phyloP scores from a whole-genome alignment of 2,888 invertebrate species.

The Tetragnatha montana region DNA sequence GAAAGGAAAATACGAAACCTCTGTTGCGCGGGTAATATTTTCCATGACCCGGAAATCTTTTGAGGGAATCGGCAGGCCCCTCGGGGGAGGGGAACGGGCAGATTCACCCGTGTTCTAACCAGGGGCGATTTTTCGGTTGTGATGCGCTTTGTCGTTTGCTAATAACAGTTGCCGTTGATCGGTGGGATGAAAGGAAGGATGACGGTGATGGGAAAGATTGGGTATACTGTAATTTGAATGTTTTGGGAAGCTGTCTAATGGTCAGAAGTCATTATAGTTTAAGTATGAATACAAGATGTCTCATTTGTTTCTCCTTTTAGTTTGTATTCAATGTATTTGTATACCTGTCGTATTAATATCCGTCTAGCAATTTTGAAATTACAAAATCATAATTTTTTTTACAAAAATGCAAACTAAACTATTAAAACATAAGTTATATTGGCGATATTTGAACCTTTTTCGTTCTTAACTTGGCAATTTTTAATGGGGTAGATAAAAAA shows the following conservation, averaged over 20 bases:
- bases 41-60: slow-evolving; percentile 70
- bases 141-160: background rate
- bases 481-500: no score
- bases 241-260: background rate
- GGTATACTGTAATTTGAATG: background rate
- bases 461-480: no score
- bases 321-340: no score
- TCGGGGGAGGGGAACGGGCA: slow-evolving; percentile 6
- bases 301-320: no score
- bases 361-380: no score
- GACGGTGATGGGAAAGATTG: background rate
- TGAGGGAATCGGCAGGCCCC: slow-evolving; percentile 41
- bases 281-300: no score
- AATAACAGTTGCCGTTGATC: background rate
- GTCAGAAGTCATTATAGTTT: no score
- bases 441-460: no score
- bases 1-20: slow-evolving; percentile 56
- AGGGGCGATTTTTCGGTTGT: background rate
- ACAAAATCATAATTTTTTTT: no score
- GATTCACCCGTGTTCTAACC: background rate
- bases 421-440: no score
- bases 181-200: background rate
- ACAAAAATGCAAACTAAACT: no score
- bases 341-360: no score
- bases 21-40: slow-evolving; percentile 48